Evolutionary conservation across 2,113 vertebrate species (phyloP).

Genomic region (Clupea harengus): DNA sequence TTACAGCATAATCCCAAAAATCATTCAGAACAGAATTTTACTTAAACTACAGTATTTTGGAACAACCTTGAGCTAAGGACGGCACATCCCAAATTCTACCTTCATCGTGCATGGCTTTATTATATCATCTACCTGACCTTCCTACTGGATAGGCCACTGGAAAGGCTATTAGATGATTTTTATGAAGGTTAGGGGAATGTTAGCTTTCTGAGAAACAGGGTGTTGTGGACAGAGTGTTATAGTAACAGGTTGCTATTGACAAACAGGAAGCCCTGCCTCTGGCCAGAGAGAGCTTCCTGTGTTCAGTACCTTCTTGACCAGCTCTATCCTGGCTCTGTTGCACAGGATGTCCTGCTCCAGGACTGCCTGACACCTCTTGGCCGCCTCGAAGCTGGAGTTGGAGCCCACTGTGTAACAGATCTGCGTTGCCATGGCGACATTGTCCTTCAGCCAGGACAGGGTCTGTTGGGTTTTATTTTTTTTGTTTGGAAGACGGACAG

Average conservation of each 20-base stretch:
- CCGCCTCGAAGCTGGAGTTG: constrained; percentile 57
- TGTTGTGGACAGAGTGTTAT: not conserved
- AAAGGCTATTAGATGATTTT: not conserved
- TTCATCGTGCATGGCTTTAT: too few relatives aligned
- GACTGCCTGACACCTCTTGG: constrained; percentile 56
- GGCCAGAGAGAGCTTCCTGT: not conserved
- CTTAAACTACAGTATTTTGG: too few relatives aligned
- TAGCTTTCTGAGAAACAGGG: not conserved
- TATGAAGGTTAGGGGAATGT: too few relatives aligned
- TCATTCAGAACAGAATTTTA: not conserved
- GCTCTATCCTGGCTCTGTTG: constrained; percentile 63
- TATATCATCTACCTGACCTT: too few relatives aligned
- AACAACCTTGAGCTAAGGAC: too few relatives aligned
- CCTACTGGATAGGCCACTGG: too few relatives aligned
- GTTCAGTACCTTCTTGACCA: constrained; percentile 65
- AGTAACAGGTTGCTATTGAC: not conserved
- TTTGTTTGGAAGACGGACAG: too few relatives aligned
- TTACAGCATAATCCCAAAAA: not conserved
- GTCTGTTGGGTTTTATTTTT: constrained; percentile 53
- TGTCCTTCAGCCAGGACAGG: constrained; percentile 74
- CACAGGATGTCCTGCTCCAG: constrained; percentile 69
- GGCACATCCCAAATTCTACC: too few relatives aligned
- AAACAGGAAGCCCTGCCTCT: not conserved
- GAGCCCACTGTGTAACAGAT: constrained; percentile 48
- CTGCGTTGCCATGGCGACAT: constrained; percentile 52